phyloP scores from a whole-genome alignment of 2,888 invertebrate species.

The Hirtodrosophila alboralis region DNA sequence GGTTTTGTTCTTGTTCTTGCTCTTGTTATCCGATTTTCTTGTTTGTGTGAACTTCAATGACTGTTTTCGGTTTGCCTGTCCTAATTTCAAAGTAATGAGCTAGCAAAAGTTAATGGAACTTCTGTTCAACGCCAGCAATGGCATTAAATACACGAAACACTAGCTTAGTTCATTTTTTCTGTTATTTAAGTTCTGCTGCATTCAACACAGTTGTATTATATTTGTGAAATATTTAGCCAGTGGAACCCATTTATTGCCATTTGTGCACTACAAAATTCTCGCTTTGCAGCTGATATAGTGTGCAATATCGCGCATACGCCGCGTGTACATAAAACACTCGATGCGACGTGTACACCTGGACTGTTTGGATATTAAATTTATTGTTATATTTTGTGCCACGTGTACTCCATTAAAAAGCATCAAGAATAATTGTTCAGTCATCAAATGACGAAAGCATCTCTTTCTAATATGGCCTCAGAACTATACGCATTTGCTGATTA shows the following conservation, averaged over 20 bases:
- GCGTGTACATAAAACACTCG: conserved; percentile 48
- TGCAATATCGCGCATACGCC: conserved; percentile 66
- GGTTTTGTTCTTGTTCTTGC: conserved; percentile 1
- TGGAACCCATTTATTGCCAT: conserved; percentile 43
- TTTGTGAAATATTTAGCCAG: conserved; percentile 27
- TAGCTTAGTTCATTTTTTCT: not conserved
- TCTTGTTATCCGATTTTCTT: conserved; percentile 17
- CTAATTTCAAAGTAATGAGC: conserved; percentile 67
- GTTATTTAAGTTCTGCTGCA: not conserved
- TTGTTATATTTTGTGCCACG: conserved; percentile 44
- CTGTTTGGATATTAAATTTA: conserved; percentile 49
- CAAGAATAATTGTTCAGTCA: conserved; percentile 34
- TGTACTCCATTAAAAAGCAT: conserved; percentile 52
- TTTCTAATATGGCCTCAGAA: not conserved
- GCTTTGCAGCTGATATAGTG: conserved; percentile 49
- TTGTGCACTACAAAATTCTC: conserved; percentile 19
- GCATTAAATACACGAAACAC: conserved; percentile 35
- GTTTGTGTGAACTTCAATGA: conserved; percentile 35
- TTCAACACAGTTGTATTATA: conserved; percentile 11
- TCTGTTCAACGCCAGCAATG: conserved; percentile 38
- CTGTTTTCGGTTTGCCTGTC: conserved; percentile 37
- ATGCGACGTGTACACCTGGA: conserved; percentile 29
- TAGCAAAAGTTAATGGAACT: conserved; percentile 75
- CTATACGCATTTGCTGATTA: conserved; percentile 4
- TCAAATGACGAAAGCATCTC: conserved; percentile 8